Conservation (phyloP, 2,797 vertebrate species). For the Cephalopachus bancanus region DNA sequence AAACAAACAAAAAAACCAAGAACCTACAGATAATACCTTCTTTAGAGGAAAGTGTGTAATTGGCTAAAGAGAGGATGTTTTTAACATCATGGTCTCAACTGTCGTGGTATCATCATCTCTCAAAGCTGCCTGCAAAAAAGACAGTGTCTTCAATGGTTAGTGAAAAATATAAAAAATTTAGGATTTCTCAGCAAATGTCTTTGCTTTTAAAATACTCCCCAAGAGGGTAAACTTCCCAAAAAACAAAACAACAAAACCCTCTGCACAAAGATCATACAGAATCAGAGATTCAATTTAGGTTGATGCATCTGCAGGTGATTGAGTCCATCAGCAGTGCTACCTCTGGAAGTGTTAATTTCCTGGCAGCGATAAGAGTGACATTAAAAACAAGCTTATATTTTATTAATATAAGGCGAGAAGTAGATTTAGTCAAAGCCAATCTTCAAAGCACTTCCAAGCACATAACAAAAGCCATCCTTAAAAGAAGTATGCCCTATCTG, state of each 20-base stretch:
- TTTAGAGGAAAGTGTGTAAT: constrained; percentile 1
- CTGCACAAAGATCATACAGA: background rate
- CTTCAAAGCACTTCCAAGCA: background rate
- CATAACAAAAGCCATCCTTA: background rate
- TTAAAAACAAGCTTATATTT: background rate
- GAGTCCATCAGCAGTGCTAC: background rate
- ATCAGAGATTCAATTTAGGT: background rate
- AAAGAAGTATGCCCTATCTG: background rate
- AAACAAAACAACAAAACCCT: background rate
- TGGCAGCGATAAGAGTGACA: background rate
- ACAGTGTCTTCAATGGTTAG: background rate
- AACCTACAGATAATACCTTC: background rate
- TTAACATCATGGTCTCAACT: background rate
- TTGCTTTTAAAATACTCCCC: background rate
- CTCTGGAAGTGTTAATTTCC: background rate
- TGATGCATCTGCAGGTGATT: background rate
- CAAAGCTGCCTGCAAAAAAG: background rate
- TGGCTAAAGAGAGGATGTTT: background rate
- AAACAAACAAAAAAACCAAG: background rate
- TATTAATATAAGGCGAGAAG: background rate
- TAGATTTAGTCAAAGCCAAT: background rate
- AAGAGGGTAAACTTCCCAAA: background rate
- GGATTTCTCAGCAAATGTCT: background rate
- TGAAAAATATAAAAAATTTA: background rate
- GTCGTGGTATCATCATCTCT: background rate